phyloP scores from a whole-genome alignment of 2,888 invertebrate genomes.

The Pantelozetes paolii region DNA sequence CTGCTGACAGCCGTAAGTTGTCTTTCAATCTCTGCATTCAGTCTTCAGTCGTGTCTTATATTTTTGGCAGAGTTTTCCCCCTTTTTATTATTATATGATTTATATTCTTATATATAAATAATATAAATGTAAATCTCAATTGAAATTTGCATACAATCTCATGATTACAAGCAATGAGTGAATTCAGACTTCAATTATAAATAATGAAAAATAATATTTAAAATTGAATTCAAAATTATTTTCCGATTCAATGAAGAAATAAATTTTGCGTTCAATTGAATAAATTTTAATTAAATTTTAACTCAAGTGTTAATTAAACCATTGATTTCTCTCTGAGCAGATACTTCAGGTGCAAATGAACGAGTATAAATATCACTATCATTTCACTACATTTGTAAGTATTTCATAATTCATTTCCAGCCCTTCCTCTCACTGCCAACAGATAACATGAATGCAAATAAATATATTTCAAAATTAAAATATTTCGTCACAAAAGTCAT shows the following conservation, averaged over 20 bases:
- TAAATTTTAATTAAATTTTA: too few species aligned
- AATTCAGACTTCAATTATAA: too few species aligned
- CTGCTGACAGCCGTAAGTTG: slow-evolving; percentile 79
- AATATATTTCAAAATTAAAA: too few species aligned
- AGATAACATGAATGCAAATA: too few species aligned
- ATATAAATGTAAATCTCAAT: neutral
- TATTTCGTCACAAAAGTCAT: too few species aligned
- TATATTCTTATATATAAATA: neutral
- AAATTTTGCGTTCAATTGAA: too few species aligned
- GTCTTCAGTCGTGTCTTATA: neutral
- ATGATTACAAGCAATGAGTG: neutral
- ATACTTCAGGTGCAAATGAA: slow-evolving; percentile 92
- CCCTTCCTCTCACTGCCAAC: too few species aligned
- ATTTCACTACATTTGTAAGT: slow-evolving; percentile 83
- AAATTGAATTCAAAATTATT: too few species aligned
- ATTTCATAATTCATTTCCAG: neutral
- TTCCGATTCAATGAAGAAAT: too few species aligned
- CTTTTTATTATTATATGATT: neutral
- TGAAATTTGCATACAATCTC: neutral
- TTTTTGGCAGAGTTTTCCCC: neutral
- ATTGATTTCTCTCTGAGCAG: slow-evolving; percentile 59
- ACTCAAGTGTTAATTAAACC: too few species aligned
- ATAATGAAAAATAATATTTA: too few species aligned
- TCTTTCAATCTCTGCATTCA: neutral
- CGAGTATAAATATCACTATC: slow-evolving; percentile 87